Conservation (phyloP, 2,888 invertebrate genomes). For the Cynaeus angustus region DNA sequence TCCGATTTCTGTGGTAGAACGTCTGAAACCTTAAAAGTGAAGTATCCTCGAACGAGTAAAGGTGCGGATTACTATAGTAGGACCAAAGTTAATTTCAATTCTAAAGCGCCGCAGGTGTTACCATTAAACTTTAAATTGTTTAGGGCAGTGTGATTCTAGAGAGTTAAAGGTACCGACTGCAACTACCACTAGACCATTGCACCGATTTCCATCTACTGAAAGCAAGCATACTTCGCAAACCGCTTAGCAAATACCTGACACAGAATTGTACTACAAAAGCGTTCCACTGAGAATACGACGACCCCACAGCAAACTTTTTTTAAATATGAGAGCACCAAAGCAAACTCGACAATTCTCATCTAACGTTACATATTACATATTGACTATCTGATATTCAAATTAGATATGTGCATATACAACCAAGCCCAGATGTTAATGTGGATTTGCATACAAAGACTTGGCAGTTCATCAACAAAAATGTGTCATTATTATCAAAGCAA, state of each 20-base stretch:
- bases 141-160: constrained; percentile 41
- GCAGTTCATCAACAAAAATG: not conserved
- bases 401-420: constrained; percentile 2
- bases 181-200: constrained; percentile 33
- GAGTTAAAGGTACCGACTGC: constrained; percentile 22
- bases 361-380: not conserved
- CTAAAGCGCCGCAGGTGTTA: constrained; percentile 45
- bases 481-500: too few relatives aligned
- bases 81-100: constrained; percentile 49
- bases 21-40: constrained; percentile 23
- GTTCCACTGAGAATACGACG: not conserved
- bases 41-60: constrained; percentile 23
- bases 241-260: constrained; percentile 18
- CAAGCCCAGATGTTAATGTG: not conserved
- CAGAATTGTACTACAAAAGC: constrained; percentile 5
- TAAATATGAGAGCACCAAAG: constrained; percentile 3
- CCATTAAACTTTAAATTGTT: constrained; percentile 46
- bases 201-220: not conserved
- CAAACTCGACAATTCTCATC: not conserved
- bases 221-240: constrained; percentile 18
- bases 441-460: constrained; percentile 1
- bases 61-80: constrained; percentile 38
- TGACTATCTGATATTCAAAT: not conserved
- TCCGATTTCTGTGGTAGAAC: not conserved
- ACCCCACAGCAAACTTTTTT: too few relatives aligned